Percentiles rank a stretch among this genome's conserved stretches.
phyloP scores from a whole-genome alignment of 1,140 invertebrate species.

The Mesaphorura yosii region DNA sequence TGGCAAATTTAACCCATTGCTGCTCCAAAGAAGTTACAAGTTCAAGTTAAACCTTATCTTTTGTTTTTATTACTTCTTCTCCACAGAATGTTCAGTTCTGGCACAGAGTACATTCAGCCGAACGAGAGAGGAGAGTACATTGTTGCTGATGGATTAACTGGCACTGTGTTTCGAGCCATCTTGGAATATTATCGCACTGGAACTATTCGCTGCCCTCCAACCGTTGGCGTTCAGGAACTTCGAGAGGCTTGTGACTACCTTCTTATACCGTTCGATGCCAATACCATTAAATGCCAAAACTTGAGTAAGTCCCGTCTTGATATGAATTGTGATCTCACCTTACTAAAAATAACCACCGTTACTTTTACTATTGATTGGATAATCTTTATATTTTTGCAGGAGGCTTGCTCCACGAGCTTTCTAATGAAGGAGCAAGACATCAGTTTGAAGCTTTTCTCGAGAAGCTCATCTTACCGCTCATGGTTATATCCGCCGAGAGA shows the following conservation, averaged over 20 bases:
- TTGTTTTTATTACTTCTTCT: constrained; percentile 7
- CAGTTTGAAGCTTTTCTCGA: constrained; percentile 96
- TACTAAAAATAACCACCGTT: constrained; percentile 1
- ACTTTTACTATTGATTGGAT: too few relatives aligned
- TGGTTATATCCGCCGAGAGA: constrained; percentile 88
- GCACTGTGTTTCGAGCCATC: constrained; percentile 87
- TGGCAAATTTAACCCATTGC: background rate
- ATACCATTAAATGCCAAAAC: constrained; percentile 90
- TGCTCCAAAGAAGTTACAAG: background rate
- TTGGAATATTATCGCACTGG: constrained; percentile 91
- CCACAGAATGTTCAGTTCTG: constrained; percentile 85
- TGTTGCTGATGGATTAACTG: constrained; percentile 94
- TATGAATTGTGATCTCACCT: background rate
- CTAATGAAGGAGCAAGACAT: constrained; percentile 92
- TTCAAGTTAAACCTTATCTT: background rate
- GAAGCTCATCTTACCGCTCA: constrained; percentile 83
- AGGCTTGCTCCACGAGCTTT: constrained; percentile 91
- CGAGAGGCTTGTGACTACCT: constrained; percentile 98
- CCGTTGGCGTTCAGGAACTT: constrained; percentile 81
- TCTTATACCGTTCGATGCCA: constrained; percentile 92
- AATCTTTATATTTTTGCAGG: too few relatives aligned
- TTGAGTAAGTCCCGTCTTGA: constrained; percentile 54
- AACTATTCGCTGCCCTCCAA: constrained; percentile 70
- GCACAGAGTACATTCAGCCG: constrained; percentile 79
- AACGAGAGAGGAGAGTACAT: constrained; percentile 96